A percentile compares a stretch with the other conserved stretches of the same genome.
These are phyloP conservation scores for Dendroctonus valens DNA, from an alignment of 1,140 invertebrate genomes.

Conservation along the genomic window DNA sequence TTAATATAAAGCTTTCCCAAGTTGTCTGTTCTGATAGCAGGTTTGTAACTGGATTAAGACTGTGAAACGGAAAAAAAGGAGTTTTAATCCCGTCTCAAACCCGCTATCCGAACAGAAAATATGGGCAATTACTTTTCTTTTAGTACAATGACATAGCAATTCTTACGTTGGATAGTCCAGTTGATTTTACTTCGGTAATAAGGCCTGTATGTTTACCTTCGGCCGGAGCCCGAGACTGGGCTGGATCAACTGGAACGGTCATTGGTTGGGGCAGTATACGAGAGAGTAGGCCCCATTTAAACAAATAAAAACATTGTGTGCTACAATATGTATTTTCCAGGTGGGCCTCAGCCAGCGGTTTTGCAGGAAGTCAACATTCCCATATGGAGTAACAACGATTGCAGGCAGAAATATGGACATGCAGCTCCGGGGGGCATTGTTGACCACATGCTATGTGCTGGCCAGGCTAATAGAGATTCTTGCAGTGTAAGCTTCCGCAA, in stretches of 20 bases:
- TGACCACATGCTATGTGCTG: conserved; percentile 83
- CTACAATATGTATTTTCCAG: conserved; percentile 50
- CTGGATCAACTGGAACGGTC: conserved; percentile 71
- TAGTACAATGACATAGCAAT: conserved; percentile 86
- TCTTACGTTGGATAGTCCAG: conserved; percentile 75
- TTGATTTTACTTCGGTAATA: conserved; percentile 72
- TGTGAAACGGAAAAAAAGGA: too few relatives aligned
- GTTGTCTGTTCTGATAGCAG: too few relatives aligned
- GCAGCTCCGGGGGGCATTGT: conserved; percentile 85
- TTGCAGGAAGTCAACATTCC: conserved; percentile 82
- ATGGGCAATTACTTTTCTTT: conserved; percentile 37
- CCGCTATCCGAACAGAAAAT: background rate
- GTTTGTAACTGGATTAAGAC: too few relatives aligned
- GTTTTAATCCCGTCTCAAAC: background rate
- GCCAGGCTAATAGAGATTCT: conserved; percentile 77
- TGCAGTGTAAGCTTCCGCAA: conserved; percentile 67
- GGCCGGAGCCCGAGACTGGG: conserved; percentile 55
- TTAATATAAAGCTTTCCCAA: too few relatives aligned
- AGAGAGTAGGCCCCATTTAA: conserved; percentile 61
- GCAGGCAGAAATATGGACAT: conserved; percentile 75
- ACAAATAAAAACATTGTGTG: background rate
- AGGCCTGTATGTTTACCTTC: conserved; percentile 79
- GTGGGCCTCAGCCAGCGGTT: conserved; percentile 75
- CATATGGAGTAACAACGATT: conserved; percentile 79
- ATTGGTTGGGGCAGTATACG: conserved; percentile 82